Evolutionary conservation across 1,140 invertebrate species (phyloP).

Genomic region (Spodoptera frugiperda): DNA sequence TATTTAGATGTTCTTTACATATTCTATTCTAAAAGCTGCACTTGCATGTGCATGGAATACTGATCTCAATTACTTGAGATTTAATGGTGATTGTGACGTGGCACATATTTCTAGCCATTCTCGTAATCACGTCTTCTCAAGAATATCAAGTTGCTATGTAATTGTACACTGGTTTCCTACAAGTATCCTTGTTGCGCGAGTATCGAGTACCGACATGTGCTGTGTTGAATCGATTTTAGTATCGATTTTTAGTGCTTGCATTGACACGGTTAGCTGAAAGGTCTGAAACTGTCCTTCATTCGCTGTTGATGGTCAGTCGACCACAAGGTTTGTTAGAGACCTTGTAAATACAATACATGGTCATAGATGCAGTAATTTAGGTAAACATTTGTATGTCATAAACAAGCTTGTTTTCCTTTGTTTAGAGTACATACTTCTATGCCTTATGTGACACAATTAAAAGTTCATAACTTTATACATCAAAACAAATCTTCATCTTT

Average conservation of each 20-base stretch:
- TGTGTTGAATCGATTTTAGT: slow-evolving; percentile 7
- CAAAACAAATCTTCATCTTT: too few relatives aligned
- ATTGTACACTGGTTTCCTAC: slow-evolving; percentile 43
- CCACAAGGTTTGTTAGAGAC: too few relatives aligned
- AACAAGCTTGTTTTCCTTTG: too few relatives aligned
- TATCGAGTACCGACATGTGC: neutral
- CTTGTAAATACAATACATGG: too few relatives aligned
- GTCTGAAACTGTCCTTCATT: slow-evolving; percentile 22
- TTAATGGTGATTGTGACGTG: neutral
- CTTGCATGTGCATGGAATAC: slow-evolving; percentile 13
- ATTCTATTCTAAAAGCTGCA: slow-evolving; percentile 25
- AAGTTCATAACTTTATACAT: too few relatives aligned
- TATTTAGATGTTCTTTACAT: slow-evolving; percentile 8
- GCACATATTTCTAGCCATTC: neutral
- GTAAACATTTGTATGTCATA: too few relatives aligned
- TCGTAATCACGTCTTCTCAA: slow-evolving; percentile 44
- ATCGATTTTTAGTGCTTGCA: slow-evolving; percentile 32
- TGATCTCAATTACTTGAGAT: neutral
- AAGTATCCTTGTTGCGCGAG: slow-evolving; percentile 39
- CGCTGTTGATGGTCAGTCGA: neutral
- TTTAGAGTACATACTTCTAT: too few relatives aligned
- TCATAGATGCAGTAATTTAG: too few relatives aligned
- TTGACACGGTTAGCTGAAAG: slow-evolving; percentile 27
- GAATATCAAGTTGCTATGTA: slow-evolving; percentile 52
- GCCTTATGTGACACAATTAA: too few relatives aligned